Conservation (phyloP, 2,888 invertebrate species). For the Acanthococcus lagerstroemiae region DNA sequence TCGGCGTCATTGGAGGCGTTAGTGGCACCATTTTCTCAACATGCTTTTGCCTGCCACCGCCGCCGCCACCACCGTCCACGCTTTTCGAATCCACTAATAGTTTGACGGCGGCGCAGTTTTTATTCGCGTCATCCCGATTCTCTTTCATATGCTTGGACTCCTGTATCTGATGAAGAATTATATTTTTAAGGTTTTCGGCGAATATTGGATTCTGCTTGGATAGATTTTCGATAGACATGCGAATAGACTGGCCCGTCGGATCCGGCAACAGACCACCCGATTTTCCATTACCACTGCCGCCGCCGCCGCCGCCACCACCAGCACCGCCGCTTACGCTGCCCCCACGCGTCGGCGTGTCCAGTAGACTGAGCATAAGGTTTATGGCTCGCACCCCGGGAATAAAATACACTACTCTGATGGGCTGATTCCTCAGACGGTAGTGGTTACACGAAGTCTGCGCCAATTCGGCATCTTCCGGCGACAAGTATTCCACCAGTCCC, state of each 20-base stretch:
- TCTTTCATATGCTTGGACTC: conserved; percentile 36
- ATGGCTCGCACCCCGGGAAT: conserved; percentile 47
- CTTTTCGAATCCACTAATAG: not conserved
- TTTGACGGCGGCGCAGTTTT: not conserved
- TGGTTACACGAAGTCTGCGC: conserved; percentile 41
- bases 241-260: conserved; percentile 43
- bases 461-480: conserved; percentile 42
- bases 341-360: conserved; percentile 40
- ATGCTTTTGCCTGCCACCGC: not conserved
- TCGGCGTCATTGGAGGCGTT: conserved; percentile 1
- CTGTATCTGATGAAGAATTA: conserved; percentile 43
- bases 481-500: conserved; percentile 46
- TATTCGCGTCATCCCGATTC: conserved; percentile 34
- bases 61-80: not conserved
- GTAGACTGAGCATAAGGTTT: conserved; percentile 45
- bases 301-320: too few relatives aligned
- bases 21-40: conserved; percentile 14
- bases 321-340: too few relatives aligned
- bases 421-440: conserved; percentile 41
- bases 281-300: too few relatives aligned
- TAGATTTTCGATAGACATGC: conserved; percentile 44
- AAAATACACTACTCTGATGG: conserved; percentile 45
- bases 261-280: conserved; percentile 42
- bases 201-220: conserved; percentile 45
- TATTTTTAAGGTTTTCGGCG: conserved; percentile 43